Evolutionary conservation across 2,888 invertebrate species (phyloP).

Genomic region (Bugula neritina): DNA sequence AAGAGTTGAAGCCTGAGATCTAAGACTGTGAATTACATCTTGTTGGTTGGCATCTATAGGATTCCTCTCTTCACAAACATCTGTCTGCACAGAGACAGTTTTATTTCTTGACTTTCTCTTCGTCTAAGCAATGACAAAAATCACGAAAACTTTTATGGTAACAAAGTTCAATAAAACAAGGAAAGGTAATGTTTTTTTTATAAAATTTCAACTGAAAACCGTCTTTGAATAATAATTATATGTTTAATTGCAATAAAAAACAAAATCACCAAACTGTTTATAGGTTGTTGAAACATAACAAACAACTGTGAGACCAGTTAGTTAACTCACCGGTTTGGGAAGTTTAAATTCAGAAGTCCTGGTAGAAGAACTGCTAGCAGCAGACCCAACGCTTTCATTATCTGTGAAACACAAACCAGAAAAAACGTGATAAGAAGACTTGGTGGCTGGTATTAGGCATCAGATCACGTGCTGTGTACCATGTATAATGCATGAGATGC

Average conservation of each 20-base stretch:
- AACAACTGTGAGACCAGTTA: not conserved
- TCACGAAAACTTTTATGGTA: too few species aligned
- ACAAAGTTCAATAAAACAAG: too few species aligned
- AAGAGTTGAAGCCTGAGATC: not conserved
- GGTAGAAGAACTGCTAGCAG: not conserved
- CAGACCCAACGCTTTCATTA: not conserved
- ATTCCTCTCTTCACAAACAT: too few species aligned
- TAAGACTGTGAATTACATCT: not conserved
- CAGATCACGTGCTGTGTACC: too few species aligned
- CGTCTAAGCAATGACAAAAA: not conserved
- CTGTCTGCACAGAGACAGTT: not conserved
- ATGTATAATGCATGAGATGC: too few species aligned
- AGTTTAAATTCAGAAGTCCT: not conserved
- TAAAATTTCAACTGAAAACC: too few species aligned
- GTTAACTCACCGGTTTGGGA: not conserved
- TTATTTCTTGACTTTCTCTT: not conserved
- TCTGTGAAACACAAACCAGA: constrained; percentile 1
- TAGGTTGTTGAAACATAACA: not conserved
- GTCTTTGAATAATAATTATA: not conserved
- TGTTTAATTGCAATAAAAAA: not conserved
- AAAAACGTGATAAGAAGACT: too few species aligned
- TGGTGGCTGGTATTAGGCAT: too few species aligned
- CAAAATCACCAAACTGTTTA: not conserved
- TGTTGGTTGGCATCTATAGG: not conserved
- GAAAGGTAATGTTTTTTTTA: too few species aligned